A percentile compares a stretch with the other conserved stretches of the same genome.
Evolutionary conservation across 2,888 invertebrate species (phyloP).

Genomic region (Microctonus brassicae): DNA sequence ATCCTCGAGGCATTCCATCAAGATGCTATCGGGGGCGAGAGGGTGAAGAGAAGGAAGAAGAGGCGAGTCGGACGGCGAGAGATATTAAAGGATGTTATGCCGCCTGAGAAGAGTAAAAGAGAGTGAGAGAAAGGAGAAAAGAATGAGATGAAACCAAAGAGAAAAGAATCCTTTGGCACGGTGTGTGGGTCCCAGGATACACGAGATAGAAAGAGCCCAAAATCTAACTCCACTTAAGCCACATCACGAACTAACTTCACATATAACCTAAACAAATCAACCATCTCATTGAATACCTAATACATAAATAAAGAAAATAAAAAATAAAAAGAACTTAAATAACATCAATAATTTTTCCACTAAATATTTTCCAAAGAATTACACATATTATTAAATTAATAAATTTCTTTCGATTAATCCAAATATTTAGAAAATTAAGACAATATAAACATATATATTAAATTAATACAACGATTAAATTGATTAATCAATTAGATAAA

Average conservation of each 20-base stretch:
- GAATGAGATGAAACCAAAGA: conserved; percentile 34
- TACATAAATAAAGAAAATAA: too few relatives aligned
- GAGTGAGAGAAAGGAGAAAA: conserved; percentile 15
- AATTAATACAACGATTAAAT: neutral
- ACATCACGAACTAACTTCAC: neutral
- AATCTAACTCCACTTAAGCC: conserved; percentile 6
- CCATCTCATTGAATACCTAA: neutral
- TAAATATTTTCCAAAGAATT: too few relatives aligned
- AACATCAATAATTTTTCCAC: too few relatives aligned
- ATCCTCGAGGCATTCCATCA: conserved; percentile 66
- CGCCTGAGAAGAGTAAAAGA: conserved; percentile 44
- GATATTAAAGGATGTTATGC: conserved; percentile 64
- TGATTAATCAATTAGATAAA: neutral
- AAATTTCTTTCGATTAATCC: too few relatives aligned
- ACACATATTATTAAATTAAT: too few relatives aligned
- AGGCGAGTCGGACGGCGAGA: conserved; percentile 54
- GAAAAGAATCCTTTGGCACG: conserved; percentile 51
- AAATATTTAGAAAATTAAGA: too few relatives aligned
- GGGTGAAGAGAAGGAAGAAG: conserved; percentile 41
- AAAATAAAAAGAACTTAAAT: too few relatives aligned
- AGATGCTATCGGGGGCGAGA: conserved; percentile 62
- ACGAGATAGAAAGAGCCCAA: conserved; percentile 20
- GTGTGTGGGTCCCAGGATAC: conserved; percentile 53
- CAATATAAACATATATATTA: too few relatives aligned
- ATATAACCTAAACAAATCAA: neutral